Evolutionary conservation across 2,113 vertebrate species (phyloP).

Genomic region (Terrapene triunguis): DNA sequence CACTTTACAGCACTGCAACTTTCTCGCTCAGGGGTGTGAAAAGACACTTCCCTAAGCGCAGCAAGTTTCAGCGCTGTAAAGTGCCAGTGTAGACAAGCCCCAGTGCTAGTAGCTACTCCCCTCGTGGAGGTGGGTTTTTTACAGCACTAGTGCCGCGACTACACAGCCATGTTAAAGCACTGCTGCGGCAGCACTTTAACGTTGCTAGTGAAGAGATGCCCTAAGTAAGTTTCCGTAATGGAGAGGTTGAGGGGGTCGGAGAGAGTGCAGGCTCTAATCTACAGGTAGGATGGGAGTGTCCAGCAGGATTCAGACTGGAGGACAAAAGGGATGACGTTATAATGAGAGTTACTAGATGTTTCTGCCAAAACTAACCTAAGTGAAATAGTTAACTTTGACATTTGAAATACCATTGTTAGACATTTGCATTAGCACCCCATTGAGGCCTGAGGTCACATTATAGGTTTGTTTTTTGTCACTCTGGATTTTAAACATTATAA

Average conservation of each 20-base stretch:
- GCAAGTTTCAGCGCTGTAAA: too few relatives aligned
- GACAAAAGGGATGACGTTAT: not conserved
- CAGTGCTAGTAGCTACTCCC: too few relatives aligned
- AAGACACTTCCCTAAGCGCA: too few relatives aligned
- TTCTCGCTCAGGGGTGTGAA: too few relatives aligned
- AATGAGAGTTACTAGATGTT: not conserved
- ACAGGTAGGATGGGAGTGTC: not conserved
- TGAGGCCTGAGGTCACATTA: not conserved
- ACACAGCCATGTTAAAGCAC: too few relatives aligned
- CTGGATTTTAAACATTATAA: not conserved
- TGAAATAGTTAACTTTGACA: not conserved
- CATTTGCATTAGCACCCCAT: not conserved
- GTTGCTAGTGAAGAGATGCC: too few relatives aligned
- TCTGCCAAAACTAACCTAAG: rapidly evolving
- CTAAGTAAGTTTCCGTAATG: not conserved
- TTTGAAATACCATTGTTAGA: not conserved
- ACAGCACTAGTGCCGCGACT: too few relatives aligned
- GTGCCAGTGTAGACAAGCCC: too few relatives aligned
- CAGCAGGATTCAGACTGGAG: not conserved
- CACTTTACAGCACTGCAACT: too few relatives aligned
- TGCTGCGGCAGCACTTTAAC: too few relatives aligned
- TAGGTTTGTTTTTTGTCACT: not conserved
- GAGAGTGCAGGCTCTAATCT: not conserved
- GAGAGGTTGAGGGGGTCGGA: not conserved
- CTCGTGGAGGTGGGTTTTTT: too few relatives aligned